Evolutionary conservation across 2,113 vertebrate genomes (phyloP).

Genomic region (Chauna torquata): DNA sequence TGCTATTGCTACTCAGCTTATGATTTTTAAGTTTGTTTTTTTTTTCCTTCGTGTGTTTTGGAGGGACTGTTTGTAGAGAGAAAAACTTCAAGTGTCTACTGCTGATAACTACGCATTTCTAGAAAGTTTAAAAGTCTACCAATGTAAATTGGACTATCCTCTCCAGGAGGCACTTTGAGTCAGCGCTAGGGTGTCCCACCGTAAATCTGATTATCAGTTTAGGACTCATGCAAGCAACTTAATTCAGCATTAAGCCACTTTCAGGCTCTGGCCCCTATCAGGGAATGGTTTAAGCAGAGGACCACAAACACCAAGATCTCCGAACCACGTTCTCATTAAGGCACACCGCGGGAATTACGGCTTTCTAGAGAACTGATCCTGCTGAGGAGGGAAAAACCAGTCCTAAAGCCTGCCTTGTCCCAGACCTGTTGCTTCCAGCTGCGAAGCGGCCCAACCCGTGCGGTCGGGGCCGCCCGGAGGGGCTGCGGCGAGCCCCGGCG

Average conservation of each 20-base stretch:
- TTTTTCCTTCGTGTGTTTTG: background rate
- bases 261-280: background rate
- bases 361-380: background rate
- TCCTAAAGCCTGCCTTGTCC: background rate
- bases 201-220: background rate
- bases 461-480: background rate
- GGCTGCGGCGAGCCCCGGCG: background rate
- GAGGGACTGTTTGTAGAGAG: background rate
- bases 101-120: background rate
- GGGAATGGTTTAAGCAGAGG: background rate
- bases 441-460: background rate
- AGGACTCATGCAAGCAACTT: background rate
- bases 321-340: background rate
- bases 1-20: background rate
- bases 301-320: background rate
- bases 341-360: background rate
- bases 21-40: background rate
- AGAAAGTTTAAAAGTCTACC: background rate
- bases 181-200: background rate
- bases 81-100: background rate
- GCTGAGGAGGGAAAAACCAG: background rate
- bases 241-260: background rate
- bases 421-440: background rate
- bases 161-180: background rate
- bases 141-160: accelerated